phyloP scores from a whole-genome alignment of 2,888 invertebrate species.

The Sarcophaga carnaria region DNA sequence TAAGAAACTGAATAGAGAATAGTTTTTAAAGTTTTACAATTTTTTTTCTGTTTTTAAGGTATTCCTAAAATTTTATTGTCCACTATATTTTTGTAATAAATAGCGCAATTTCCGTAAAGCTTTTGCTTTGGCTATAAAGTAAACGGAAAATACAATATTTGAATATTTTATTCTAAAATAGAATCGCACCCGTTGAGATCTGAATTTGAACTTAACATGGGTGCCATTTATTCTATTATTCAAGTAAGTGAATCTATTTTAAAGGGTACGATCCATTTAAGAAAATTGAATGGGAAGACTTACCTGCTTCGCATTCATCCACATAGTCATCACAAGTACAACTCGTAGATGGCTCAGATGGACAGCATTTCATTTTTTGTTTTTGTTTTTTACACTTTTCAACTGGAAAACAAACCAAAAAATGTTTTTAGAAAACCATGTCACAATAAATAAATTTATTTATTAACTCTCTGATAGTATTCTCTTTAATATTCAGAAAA shows the following conservation, averaged over 20 bases:
- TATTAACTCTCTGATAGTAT: no score
- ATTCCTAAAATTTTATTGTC: constrained; percentile 70
- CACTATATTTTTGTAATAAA: constrained; percentile 78
- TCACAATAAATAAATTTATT: no score
- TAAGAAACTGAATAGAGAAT: not conserved
- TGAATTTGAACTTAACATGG: not conserved
- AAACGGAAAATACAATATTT: constrained; percentile 22
- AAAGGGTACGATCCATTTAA: constrained; percentile 74
- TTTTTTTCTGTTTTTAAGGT: constrained; percentile 54
- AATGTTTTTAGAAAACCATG: no score
- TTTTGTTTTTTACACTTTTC: constrained; percentile 59
- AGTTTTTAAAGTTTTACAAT: constrained; percentile 44
- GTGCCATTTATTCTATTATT: constrained; percentile 1
- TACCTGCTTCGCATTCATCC: constrained; percentile 72
- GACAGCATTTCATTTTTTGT: constrained; percentile 49
- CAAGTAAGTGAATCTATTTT: constrained; percentile 42
- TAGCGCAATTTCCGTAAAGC: constrained; percentile 78
- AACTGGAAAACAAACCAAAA: constrained; percentile 41
- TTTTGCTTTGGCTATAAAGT: constrained; percentile 77
- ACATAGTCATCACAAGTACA: constrained; percentile 70
- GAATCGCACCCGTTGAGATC: constrained; percentile 68
- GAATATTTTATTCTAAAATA: constrained; percentile 21
- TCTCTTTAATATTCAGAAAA: no score
- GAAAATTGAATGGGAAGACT: constrained; percentile 29
- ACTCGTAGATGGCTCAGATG: constrained; percentile 38